Evolutionary conservation across 1,140 invertebrate species (phyloP).

Genomic region (Trichonephila clavipes): DNA sequence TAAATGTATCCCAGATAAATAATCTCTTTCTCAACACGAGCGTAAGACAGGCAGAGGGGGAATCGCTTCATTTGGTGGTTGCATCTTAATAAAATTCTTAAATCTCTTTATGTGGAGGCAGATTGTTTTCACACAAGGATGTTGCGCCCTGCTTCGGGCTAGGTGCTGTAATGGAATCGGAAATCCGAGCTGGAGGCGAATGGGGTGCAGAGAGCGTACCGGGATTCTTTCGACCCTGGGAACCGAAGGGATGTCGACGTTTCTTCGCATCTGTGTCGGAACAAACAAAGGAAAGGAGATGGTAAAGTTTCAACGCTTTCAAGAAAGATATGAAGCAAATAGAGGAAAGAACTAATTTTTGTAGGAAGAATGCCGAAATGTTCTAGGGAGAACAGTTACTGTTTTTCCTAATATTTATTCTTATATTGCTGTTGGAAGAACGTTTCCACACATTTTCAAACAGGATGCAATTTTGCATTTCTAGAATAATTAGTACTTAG

Average conservation of each 20-base stretch:
- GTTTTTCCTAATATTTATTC: no score
- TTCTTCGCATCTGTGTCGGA: background rate
- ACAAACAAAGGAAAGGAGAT: background rate
- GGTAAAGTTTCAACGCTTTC: no score
- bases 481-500: no score
- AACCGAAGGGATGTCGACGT: background rate
- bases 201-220: conserved; percentile 17
- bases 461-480: no score
- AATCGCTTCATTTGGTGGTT: background rate
- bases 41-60: background rate
- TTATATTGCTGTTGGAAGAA: no score
- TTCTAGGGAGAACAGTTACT: no score
- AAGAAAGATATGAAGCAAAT: no score
- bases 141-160: background rate
- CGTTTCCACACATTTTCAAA: no score
- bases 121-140: conserved; percentile 32
- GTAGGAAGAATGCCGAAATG: no score
- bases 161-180: conserved; percentile 3
- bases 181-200: conserved; percentile 36
- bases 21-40: background rate
- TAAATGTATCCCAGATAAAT: no score
- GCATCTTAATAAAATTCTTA: conserved; percentile 4
- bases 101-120: background rate
- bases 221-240: conserved; percentile 45
- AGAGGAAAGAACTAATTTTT: no score